Percentiles rank a stretch among this genome's conserved stretches.
phyloP scores from a whole-genome alignment of 2,888 invertebrate genomes.

The Corbicula japonica region DNA sequence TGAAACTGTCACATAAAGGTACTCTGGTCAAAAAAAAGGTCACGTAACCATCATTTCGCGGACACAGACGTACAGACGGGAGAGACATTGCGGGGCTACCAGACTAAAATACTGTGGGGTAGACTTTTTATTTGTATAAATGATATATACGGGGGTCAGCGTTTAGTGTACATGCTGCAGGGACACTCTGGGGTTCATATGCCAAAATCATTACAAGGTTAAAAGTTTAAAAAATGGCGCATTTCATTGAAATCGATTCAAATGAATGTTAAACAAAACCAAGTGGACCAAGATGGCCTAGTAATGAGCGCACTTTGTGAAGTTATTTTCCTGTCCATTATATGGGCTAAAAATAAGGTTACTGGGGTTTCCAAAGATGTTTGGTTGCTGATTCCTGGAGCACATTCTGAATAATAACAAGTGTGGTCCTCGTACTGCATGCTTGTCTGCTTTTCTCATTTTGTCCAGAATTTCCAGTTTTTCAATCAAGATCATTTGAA shows the following conservation, averaged over 20 bases:
- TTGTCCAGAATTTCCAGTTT: background rate
- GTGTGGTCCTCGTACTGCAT: background rate
- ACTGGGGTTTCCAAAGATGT: background rate
- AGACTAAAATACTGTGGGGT: constrained; percentile 11
- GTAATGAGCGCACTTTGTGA: too few species aligned
- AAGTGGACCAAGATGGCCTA: constrained; percentile 3
- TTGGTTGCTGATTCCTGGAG: background rate
- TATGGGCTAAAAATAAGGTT: too few species aligned
- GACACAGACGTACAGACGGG: constrained; percentile 24
- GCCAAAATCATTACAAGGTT: constrained; percentile 5
- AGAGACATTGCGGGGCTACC: constrained; percentile 9
- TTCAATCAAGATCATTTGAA: too few species aligned
- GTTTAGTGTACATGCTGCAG: background rate
- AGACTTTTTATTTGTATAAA: background rate
- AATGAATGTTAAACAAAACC: background rate
- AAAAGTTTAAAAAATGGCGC: background rate
- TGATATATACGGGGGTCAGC: constrained; percentile 12
- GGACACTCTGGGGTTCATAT: constrained; percentile 12
- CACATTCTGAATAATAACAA: background rate
- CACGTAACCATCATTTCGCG: too few species aligned
- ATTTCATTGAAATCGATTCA: background rate
- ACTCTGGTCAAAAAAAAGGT: background rate
- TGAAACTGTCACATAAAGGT: constrained; percentile 1
- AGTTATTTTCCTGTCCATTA: too few species aligned
- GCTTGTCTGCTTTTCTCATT: background rate